phyloP scores from a whole-genome alignment of 2,113 vertebrate species.

The Tichodroma muraria region DNA sequence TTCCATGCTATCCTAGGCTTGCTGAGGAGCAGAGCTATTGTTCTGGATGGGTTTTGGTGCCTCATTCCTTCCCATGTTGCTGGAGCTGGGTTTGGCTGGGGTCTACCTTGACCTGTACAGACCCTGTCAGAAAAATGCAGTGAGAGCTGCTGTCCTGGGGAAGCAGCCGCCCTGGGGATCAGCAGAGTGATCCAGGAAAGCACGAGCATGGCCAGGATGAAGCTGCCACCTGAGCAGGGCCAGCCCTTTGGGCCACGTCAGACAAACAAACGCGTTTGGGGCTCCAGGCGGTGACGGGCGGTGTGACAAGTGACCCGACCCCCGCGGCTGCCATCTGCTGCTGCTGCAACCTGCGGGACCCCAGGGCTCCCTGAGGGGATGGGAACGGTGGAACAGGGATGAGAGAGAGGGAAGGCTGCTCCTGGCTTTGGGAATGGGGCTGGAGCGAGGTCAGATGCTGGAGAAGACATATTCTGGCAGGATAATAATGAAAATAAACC shows the following conservation, averaged over 20 bases:
- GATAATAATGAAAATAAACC: conserved; percentile 5
- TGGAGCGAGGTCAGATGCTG: background rate
- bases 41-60: background rate
- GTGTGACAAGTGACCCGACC: background rate
- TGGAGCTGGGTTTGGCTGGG: background rate
- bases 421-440: background rate
- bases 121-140: rapidly evolving
- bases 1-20: background rate
- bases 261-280: conserved; percentile 17
- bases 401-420: background rate
- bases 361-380: background rate
- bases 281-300: background rate
- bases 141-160: background rate
- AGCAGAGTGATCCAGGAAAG: background rate
- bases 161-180: background rate
- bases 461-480: background rate
- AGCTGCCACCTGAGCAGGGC: background rate
- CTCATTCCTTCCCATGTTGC: background rate
- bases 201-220: background rate
- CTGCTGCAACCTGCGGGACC: background rate
- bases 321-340: conserved; percentile 46
- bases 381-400: background rate
- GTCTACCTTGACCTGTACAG: background rate
- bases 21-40: background rate
- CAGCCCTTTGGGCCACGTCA: background rate